These are phyloP conservation scores for Acipenser ruthenus DNA, from an alignment of 2,797 vertebrate genomes.

Conservation along the genomic window DNA sequence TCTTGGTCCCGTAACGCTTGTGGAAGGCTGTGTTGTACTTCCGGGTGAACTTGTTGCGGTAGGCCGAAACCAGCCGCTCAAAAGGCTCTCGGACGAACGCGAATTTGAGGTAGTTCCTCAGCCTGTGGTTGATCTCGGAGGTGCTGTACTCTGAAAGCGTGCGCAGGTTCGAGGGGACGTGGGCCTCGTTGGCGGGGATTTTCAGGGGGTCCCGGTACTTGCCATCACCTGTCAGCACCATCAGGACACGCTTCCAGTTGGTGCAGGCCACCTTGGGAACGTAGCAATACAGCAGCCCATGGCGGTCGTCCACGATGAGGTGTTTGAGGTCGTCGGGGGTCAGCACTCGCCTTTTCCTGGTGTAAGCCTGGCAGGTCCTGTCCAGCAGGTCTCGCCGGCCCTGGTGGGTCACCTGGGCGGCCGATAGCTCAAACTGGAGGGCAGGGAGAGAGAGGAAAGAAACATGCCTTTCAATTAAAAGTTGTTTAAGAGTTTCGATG, in stretches of 20 bases:
- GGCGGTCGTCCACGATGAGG: constrained; percentile 85
- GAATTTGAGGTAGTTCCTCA: constrained; percentile 89
- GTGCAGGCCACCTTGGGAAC: constrained; percentile 96
- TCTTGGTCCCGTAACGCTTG: constrained; percentile 82
- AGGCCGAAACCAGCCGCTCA: constrained; percentile 86
- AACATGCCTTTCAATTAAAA: too few species aligned
- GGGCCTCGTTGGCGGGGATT: constrained; percentile 85
- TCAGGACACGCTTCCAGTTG: constrained; percentile 92
- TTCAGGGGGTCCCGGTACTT: constrained; percentile 67
- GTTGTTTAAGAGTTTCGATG: too few species aligned
- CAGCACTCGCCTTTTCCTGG: constrained; percentile 69
- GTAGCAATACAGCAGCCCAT: constrained; percentile 91
- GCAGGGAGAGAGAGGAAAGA: not conserved
- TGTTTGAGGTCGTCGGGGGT: constrained; percentile 80
- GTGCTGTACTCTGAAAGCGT: constrained; percentile 76
- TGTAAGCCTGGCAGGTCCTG: constrained; percentile 67
- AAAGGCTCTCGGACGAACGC: constrained; percentile 90
- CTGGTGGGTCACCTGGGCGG: constrained; percentile 63
- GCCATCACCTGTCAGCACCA: constrained; percentile 76
- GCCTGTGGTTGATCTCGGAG: constrained; percentile 78
- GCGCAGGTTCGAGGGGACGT: constrained; percentile 72
- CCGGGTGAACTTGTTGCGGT: constrained; percentile 85
- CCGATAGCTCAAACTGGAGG: constrained; percentile 47
- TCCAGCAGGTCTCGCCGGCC: constrained; percentile 68
- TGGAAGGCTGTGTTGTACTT: constrained; percentile 89